A percentile compares a stretch with the other conserved stretches of the same genome.
Evolutionary conservation across 2,888 invertebrate species (phyloP).

Genomic region (Notocelia uddmanniana): DNA sequence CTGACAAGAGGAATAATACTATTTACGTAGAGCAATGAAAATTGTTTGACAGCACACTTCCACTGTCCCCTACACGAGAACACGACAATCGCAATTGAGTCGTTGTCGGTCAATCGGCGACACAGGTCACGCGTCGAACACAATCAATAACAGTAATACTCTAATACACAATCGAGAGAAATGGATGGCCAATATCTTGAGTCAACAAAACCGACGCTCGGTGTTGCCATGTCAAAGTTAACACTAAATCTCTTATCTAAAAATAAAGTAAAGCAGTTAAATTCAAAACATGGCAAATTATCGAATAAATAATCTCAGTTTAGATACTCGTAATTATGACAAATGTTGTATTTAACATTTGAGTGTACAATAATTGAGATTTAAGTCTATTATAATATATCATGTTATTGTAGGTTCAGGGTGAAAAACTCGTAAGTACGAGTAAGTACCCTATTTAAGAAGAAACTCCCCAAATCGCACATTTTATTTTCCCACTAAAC

Average conservation of each 20-base stretch:
- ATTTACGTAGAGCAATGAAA: constrained; percentile 33
- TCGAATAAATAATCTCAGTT: no score
- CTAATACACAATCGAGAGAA: constrained; percentile 82
- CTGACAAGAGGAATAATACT: no score
- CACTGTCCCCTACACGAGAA: constrained; percentile 16
- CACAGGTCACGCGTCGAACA: constrained; percentile 82
- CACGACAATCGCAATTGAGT: constrained; percentile 41
- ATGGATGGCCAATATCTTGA: constrained; percentile 82
- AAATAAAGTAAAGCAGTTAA: background rate
- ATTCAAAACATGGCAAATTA: background rate
- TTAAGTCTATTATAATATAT: background rate
- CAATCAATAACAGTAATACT: constrained; percentile 85
- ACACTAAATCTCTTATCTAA: background rate
- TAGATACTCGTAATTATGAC: no score
- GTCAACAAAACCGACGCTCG: constrained; percentile 67
- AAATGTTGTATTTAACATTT: background rate
- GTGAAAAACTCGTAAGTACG: background rate
- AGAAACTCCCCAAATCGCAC: constrained; percentile 15
- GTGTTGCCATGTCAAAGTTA: constrained; percentile 25
- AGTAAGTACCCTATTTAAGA: background rate
- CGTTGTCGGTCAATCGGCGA: constrained; percentile 65
- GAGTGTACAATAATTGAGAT: background rate
- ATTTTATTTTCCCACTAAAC: constrained; percentile 55
- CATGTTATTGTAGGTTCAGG: background rate
- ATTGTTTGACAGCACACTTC: constrained; percentile 31